Evolutionary conservation across 2,113 vertebrate genomes (phyloP), one percentile per base, ranked within the genome.

Genomic region (Rallus limicola): DNA sequence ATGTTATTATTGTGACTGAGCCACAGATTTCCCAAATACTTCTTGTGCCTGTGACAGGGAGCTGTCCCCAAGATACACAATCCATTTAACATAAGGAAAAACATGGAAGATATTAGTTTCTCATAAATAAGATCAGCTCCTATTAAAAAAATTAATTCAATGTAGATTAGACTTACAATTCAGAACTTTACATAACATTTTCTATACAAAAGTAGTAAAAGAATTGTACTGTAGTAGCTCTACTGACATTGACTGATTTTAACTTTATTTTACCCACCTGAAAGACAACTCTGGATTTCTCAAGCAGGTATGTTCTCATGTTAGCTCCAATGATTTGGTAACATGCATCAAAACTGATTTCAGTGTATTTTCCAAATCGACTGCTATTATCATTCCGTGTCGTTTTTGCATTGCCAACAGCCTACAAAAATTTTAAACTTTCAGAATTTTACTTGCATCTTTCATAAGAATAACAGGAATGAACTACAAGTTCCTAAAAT

Each of bases 361-460:
- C 99, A 2, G 98, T 99, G 97, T 99, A 99, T 96, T 99, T 99
- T 80, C 99, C 99, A 97, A 99, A 99, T 3, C 99, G 98, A 82
- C 99, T 99, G 96, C 99, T 99, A 92, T 99, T 99, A 96, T 99
- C 99, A 58, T 99, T 99, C 78, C 99, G 98, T 7, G 99, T 99
- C 28, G 99, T 99, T 97, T 99, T 99, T 69, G 99, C 99, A 71
- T 99, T 99, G 67, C 99, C 99, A 17, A 99, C 98, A 34, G 99
- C 99, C 99, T 99, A 90, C 10, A 69, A 83, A 81, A 92, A 63
- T 25, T 0, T 65, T 0, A 7, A 59, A 40, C 36, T 42, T 85
- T 72, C 18, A 83, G 18, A 36, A 38, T 36, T 68, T 90, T 58
- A 38, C 28, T 40, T 34, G 9, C 0, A 2, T 79, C 28, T 90